These are phyloP conservation scores for Tetheella fluctuosa DNA, from an alignment of 2,888 invertebrate genomes.

Conservation along the genomic window DNA sequence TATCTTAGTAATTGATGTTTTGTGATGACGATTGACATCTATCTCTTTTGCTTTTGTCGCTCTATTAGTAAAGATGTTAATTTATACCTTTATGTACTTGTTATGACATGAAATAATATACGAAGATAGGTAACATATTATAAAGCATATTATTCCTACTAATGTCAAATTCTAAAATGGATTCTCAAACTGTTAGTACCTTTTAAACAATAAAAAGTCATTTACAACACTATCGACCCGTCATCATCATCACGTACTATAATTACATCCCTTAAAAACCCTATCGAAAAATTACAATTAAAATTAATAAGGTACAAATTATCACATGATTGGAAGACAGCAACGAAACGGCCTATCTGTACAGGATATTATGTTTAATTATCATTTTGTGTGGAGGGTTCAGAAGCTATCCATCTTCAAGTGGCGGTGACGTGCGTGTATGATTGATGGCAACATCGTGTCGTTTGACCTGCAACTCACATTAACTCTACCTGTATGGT, in stretches of 20 bases:
- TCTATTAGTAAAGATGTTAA: no score
- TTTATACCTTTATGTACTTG: no score
- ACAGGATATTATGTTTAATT: conserved; percentile 19
- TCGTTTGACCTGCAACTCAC: conserved; percentile 47
- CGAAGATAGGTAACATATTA: no score
- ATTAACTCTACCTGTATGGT: conserved; percentile 19
- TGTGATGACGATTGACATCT: conserved; percentile 52
- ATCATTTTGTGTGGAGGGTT: conserved; percentile 17
- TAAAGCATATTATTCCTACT: no score
- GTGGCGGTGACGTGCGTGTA: conserved; percentile 49
- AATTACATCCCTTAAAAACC: conserved; percentile 1
- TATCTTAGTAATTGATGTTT: conserved; percentile 41
- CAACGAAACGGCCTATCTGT: conserved; percentile 33
- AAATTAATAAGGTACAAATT: conserved; percentile 39
- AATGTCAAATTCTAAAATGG: no score
- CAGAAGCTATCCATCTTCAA: conserved; percentile 41
- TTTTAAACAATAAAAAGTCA: no score
- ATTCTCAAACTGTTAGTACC: no score
- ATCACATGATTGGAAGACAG: conserved; percentile 36
- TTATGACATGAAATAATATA: no score
- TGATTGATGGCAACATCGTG: conserved; percentile 54
- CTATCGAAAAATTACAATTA: conserved; percentile 9
- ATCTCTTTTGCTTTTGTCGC: neutral
- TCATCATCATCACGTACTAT: no score
- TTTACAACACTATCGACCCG: no score